Percentiles rank a stretch among this genome's conserved stretches.
phyloP scores from a whole-genome alignment of 2,113 vertebrate genomes.

The Corythornis vintsioides region DNA sequence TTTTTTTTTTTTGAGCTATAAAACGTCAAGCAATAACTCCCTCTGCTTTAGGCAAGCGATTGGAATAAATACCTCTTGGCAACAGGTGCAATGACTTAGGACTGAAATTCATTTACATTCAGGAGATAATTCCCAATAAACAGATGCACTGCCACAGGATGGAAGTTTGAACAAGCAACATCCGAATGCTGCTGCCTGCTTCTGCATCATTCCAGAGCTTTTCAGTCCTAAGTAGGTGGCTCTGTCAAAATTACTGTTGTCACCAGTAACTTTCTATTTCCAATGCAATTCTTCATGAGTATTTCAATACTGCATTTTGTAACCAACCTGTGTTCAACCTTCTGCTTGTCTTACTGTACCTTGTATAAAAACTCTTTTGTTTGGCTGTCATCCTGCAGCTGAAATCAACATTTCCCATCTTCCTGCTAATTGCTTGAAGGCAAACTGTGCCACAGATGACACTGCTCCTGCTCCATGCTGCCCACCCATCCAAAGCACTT shows the following conservation, averaged over 20 bases:
- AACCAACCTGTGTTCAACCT: constrained; percentile 57
- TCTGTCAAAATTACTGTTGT: constrained; percentile 75
- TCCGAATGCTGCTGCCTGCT: constrained; percentile 2
- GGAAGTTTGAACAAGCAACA: constrained; percentile 20
- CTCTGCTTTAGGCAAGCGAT: constrained; percentile 63
- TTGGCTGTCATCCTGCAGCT: constrained; percentile 53
- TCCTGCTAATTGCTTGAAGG: constrained; percentile 60
- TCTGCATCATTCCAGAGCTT: constrained; percentile 34
- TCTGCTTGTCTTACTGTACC: not conserved
- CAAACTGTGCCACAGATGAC: constrained; percentile 44
- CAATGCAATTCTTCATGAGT: constrained; percentile 49
- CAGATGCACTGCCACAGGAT: constrained; percentile 50
- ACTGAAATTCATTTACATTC: constrained; percentile 70
- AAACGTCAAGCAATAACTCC: constrained; percentile 76
- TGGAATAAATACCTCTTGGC: constrained; percentile 73
- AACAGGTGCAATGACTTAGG: constrained; percentile 74
- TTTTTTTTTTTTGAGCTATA: constrained; percentile 46
- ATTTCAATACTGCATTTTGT: constrained; percentile 54
- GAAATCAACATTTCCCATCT: constrained; percentile 6
- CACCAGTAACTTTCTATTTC: constrained; percentile 64
- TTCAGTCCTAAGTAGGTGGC: constrained; percentile 25
- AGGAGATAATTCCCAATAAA: constrained; percentile 60
- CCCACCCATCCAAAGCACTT: not conserved
- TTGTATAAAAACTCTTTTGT: constrained; percentile 36
- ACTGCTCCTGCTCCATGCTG: not conserved